Evolutionary conservation across 2,113 vertebrate species (phyloP).

Genomic region (Hylia prasina): DNA sequence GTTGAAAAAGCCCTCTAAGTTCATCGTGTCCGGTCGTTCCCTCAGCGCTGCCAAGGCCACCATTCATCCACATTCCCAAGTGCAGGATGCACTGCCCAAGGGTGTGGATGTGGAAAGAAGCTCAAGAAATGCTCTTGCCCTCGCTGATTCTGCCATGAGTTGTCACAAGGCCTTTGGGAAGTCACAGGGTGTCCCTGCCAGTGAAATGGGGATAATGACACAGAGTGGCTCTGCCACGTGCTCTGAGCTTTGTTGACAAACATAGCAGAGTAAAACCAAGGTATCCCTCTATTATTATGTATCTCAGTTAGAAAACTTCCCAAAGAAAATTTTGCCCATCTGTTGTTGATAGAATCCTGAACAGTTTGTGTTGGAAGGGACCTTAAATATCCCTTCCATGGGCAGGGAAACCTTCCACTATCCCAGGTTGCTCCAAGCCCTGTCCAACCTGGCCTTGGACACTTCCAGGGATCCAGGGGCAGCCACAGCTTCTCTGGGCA

Average conservation of each 20-base stretch:
- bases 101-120: background rate
- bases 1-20: background rate
- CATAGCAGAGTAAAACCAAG: background rate
- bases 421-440: background rate
- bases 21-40: background rate
- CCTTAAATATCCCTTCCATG: background rate
- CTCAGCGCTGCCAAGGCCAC: background rate
- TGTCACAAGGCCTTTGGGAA: background rate
- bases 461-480: background rate
- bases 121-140: background rate
- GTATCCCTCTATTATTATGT: background rate
- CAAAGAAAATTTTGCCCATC: background rate
- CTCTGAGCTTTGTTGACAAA: background rate
- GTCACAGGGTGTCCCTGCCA: background rate
- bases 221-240: fast-evolving
- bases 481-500: background rate
- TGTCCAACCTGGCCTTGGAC: fast-evolving
- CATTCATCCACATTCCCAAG: background rate
- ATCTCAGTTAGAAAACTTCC: background rate
- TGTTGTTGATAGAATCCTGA: background rate
- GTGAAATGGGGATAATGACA: background rate
- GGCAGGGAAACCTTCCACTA: background rate
- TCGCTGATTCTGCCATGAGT: background rate
- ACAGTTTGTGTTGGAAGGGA: background rate
- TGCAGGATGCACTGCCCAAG: background rate